Evolutionary conservation across 2,888 invertebrate species (phyloP).

Genomic region (Suillia variegata): DNA sequence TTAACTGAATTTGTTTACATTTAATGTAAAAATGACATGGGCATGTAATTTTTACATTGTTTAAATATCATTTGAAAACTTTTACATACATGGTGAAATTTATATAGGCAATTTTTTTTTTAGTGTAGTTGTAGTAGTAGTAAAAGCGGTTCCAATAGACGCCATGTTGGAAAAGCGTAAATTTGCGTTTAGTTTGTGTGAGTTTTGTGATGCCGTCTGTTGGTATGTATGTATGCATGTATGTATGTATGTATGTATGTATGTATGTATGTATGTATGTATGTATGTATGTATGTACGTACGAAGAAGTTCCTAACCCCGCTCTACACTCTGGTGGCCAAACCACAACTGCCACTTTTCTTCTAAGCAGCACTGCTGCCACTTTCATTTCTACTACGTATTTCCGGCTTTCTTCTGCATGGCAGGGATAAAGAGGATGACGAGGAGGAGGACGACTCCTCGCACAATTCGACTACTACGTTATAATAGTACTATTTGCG

Average conservation of each 20-base stretch:
- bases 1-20: too few species aligned
- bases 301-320: not conserved
- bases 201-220: not conserved
- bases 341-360: conserved; percentile 3
- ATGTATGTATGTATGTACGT: not conserved
- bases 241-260: conserved; percentile 13
- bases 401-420: not conserved
- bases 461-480: not conserved
- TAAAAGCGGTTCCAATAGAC: not conserved
- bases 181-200: conserved; percentile 4
- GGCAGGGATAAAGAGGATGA: not conserved
- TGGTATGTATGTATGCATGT: not conserved
- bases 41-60: too few species aligned
- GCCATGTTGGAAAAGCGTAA: not conserved
- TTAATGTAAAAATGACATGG: too few species aligned
- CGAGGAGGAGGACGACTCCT: too few species aligned
- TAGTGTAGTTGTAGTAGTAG: not conserved
- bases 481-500: not conserved
- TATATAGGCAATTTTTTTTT: too few species aligned
- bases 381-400: too few species aligned
- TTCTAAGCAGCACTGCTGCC: not conserved
- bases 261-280: conserved; percentile 22
- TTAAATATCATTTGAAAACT: too few species aligned
- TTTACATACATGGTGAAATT: too few species aligned
- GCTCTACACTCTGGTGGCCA: not conserved